Evolutionary conservation across 30 jellyfish, hydroid and myxozoan species (phyloP).

Genomic region (Turritopsis dohrnii): DNA sequence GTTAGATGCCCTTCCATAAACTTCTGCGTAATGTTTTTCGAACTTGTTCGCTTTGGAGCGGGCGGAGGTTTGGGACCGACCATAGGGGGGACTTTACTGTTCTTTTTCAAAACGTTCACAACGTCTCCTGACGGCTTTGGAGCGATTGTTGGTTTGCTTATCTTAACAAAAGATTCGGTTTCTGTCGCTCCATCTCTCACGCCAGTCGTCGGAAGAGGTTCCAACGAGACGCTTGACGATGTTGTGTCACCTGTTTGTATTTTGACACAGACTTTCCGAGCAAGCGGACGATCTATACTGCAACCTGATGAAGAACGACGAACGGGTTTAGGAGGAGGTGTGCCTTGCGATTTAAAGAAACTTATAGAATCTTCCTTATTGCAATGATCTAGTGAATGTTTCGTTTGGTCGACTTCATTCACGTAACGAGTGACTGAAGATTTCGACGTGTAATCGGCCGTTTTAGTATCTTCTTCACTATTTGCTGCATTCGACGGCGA

Average conservation of each 20-base stretch:
- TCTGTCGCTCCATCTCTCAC: background rate
- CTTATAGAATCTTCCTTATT: background rate
- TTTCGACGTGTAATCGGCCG: background rate
- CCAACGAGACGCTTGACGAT: background rate
- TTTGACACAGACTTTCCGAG: background rate
- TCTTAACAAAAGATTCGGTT: background rate
- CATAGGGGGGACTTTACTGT: background rate
- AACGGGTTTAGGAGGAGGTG: background rate
- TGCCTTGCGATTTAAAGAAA: background rate
- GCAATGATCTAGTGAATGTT: background rate
- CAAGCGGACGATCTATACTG: background rate
- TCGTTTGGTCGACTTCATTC: background rate
- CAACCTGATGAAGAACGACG: background rate
- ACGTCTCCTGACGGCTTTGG: constrained; percentile 1
- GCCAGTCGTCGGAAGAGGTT: background rate
- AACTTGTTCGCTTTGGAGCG: background rate
- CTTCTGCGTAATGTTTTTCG: background rate
- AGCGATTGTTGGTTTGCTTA: background rate
- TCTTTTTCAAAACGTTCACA: background rate
- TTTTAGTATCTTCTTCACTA: background rate
- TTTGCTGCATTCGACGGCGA: background rate
- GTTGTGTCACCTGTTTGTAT: background rate
- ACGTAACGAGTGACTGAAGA: background rate
- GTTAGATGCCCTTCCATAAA: constrained; percentile 1
- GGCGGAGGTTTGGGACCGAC: constrained; percentile 10